phyloP scores from a whole-genome alignment of 1,140 invertebrate species.

The Daktulosphaira vitifoliae region DNA sequence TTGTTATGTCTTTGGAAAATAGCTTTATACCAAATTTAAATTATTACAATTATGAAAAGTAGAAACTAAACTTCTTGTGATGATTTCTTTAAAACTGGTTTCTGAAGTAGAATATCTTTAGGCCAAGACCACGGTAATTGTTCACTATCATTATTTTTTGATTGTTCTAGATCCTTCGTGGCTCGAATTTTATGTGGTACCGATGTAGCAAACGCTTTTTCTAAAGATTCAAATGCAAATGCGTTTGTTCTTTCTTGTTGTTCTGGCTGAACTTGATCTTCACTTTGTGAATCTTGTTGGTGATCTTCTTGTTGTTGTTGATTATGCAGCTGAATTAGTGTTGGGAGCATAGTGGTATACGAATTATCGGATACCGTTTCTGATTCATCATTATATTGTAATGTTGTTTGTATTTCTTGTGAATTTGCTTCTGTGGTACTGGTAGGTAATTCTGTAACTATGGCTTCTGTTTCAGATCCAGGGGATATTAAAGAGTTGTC shows the following conservation, averaged over 20 bases:
- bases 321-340: not conserved
- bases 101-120: constrained; percentile 40
- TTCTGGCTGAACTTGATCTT: constrained; percentile 34
- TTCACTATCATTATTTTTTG: not conserved
- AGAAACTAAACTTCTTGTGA: constrained; percentile 33
- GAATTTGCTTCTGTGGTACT: not conserved
- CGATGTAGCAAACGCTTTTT: constrained; percentile 15
- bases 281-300: constrained; percentile 44
- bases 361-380: constrained; percentile 35
- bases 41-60: not conserved
- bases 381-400: too few species aligned
- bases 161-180: constrained; percentile 34
- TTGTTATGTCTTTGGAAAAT: too few species aligned
- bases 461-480: not conserved
- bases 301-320: not conserved
- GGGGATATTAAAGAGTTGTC: not conserved
- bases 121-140: constrained; percentile 40
- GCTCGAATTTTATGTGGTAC: constrained; percentile 15
- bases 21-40: too few species aligned
- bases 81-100: constrained; percentile 39
- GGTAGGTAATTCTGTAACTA: not conserved
- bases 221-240: constrained; percentile 19
- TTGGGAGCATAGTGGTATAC: constrained; percentile 1
- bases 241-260: constrained; percentile 42
- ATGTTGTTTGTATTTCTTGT: constrained; percentile 7